Base-by-base conservation (phyloP, 2,888 invertebrate genomes). In the Pristionchus japonicus region DNA sequence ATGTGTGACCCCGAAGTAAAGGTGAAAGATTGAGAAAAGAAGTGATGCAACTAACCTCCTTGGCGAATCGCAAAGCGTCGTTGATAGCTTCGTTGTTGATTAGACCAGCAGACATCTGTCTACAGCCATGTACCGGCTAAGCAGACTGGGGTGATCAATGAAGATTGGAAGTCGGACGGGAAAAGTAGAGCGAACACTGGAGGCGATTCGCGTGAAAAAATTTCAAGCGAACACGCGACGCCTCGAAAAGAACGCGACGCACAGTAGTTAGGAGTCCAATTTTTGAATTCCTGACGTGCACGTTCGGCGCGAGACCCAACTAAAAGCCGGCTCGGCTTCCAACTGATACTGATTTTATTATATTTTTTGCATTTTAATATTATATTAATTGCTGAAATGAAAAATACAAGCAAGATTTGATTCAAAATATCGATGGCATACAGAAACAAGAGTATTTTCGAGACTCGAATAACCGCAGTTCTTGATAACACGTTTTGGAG, bases 1-100 rank as follows among this genome's bases (percentile, higher is more conserved):
- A 52, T 52, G 34, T 57, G 40, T 77, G 77, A 77, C 77, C 77
- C 77, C 77, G 27, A 52, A 83, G 27, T 82, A 52, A 83, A 83
- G 82, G 52, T 83, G 82, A 83, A 83, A 77, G 77, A 77, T 77
- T 77, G 77, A 43, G 43, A 40, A 31, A 43, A 86, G 17, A 61
- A 57, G 27, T 77, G 37, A 34, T 87, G 52, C 52, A 23, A 84
- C 80, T 57, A 85, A 89, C 89, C 89, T 90, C 89, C 86, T 82
- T 89, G 85, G 89, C 88, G 80, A 88, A 88, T 88, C 88, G 90
- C 87, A 90, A 88, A 87, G 90, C 90, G 89, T 90, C 90, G 67
- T 90, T 86, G 52, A 89, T 87, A 70, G 89, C 87, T 67, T 88
- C 88, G 52, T 87, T 87, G 86, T 70, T 88, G 88, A 49, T 85